Evolutionary conservation across 2,888 invertebrate genomes (phyloP), one percentile per base, ranked within the genome.

Genomic region (Neoitamus cyanurus): DNA sequence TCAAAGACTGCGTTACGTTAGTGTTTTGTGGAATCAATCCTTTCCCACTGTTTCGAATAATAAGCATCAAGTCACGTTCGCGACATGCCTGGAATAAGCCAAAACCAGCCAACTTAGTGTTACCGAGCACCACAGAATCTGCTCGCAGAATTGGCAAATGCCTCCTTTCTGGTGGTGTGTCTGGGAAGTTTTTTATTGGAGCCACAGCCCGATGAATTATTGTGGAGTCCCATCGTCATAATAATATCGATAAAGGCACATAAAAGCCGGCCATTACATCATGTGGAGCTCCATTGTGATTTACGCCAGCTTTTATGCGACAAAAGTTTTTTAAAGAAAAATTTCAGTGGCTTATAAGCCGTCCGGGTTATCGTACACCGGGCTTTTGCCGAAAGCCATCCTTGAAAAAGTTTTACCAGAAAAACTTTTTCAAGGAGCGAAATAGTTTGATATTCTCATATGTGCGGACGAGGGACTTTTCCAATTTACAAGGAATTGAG

Each of bases 111-210:
- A 58, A 58, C 6, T 25, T 58, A n/a, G n/a, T n/a, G n/a, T n/a
- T n/a, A n/a, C n/a, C 7, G 58, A 20, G 25, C 20, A 15, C 42
- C 42, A 42, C n/a, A 34, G 34, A 25, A 20, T 58, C 9, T 9
- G 7, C 6, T 37, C 37, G n/a, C 30, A 34, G 72, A 72, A 37
- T 75, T 75, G 75, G 75, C 75, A 36, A 75, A 75, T 75, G 75
- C 25, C 42, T 42, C 31, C 37, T 9, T 37, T 37, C 9, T 75
- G 13, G 75, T 75, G 75, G 34, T 58, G 25, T 78, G 78, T 78
- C 78, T 78, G 48, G 78, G 78, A 78, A 78, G 30, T 78, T 78
- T 78, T 77, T 58, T 75, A 58, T 78, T 48, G 78, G 25, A 25
- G 78, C 28, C 75, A 75, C 42, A 3, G 28, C 11, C 28, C 20